These are phyloP conservation scores for Lonchura striata DNA, from an alignment of 2,113 vertebrate genomes.

Conservation along the genomic window DNA sequence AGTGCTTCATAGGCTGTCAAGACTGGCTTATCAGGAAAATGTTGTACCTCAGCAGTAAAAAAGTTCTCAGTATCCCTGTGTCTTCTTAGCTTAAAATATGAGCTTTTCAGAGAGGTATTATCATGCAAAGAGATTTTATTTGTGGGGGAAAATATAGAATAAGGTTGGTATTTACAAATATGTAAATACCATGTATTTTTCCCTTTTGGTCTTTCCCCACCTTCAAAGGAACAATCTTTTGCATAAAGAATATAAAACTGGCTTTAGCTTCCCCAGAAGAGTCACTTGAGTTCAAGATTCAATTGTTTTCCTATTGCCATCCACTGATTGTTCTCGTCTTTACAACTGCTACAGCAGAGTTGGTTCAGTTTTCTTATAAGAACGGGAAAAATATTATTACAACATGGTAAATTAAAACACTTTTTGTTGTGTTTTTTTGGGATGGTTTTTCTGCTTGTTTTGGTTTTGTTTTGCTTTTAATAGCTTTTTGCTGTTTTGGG, in stretches of 20 bases:
- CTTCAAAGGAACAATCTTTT: background rate
- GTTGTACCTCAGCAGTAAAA: background rate
- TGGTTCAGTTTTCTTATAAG: background rate
- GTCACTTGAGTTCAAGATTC: background rate
- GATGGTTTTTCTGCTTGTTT: background rate
- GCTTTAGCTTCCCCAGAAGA: background rate
- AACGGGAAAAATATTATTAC: background rate
- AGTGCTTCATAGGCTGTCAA: background rate
- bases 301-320: background rate
- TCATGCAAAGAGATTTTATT: background rate
- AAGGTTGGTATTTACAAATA: background rate
- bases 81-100: background rate
- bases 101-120: background rate
- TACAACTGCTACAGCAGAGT: background rate
- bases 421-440: background rate
- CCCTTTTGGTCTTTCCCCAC: background rate
- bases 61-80: background rate
- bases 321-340: background rate
- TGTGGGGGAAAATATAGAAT: background rate
- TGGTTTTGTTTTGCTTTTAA: background rate
- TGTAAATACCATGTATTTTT: background rate
- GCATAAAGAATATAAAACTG: background rate
- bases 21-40: background rate
- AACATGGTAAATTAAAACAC: background rate
- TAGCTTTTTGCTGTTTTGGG: background rate